Percentiles rank a stretch among this genome's conserved stretches.
phyloP scores from a whole-genome alignment of 2,888 invertebrate species.

The Coecobrya sp. region DNA sequence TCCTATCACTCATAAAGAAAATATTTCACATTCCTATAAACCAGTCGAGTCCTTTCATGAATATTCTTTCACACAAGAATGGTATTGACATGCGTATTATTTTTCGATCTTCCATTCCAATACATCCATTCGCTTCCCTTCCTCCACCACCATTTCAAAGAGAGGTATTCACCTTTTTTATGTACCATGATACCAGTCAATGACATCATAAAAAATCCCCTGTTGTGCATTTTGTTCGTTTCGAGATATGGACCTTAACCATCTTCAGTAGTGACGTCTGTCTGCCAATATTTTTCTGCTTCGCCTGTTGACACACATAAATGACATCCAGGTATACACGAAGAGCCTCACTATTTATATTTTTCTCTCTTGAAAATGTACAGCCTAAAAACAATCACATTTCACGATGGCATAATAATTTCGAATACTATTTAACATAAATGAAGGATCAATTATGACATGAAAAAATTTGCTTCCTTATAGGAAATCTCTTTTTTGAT shows the following conservation, averaged over 20 bases:
- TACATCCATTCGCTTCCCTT: not conserved
- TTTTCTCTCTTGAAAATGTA: constrained; percentile 48
- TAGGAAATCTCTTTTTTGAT: not conserved
- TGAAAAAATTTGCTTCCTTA: not conserved
- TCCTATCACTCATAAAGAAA: constrained; percentile 36
- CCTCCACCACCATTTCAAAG: not conserved
- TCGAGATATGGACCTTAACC: constrained; percentile 55
- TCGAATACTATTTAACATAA: not conserved
- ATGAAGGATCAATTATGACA: constrained; percentile 1
- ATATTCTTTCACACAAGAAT: constrained; percentile 43
- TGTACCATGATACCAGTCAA: constrained; percentile 65
- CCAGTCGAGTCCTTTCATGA: constrained; percentile 50
- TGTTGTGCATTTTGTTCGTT: constrained; percentile 60
- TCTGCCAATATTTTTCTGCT: constrained; percentile 71
- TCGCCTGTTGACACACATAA: constrained; percentile 67
- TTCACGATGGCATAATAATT: not conserved
- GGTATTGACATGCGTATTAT: constrained; percentile 61
- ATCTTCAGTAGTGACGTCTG: constrained; percentile 59
- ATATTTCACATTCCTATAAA: constrained; percentile 47
- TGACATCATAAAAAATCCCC: constrained; percentile 69
- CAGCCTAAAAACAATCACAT: constrained; percentile 46
- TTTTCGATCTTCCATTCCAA: constrained; percentile 55
- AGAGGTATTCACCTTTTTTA: constrained; percentile 64
- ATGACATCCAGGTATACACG: constrained; percentile 55
- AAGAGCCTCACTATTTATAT: constrained; percentile 70